phyloP scores from a whole-genome alignment of 2,888 invertebrate species.

The Ptychoptera albimana region DNA sequence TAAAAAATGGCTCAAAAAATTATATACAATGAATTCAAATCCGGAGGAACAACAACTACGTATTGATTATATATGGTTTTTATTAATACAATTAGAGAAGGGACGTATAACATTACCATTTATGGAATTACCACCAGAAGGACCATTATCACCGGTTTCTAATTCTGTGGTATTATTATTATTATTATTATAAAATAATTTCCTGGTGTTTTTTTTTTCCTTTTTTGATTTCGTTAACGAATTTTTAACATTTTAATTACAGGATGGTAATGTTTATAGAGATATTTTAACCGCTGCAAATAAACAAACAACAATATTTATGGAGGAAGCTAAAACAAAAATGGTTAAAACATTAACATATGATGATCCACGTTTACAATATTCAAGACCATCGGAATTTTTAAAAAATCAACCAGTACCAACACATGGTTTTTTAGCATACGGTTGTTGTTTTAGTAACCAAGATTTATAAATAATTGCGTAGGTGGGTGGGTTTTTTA shows the following conservation, averaged over 20 bases:
- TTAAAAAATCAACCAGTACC: constrained; percentile 9
- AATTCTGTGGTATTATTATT: constrained; percentile 6
- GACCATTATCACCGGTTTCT: constrained; percentile 3
- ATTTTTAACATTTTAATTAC: background rate
- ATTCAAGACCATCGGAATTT: constrained; percentile 8
- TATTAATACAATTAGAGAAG: constrained; percentile 11
- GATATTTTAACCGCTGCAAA: constrained; percentile 10
- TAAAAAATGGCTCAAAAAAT: constrained; percentile 8
- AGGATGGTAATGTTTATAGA: constrained; percentile 9
- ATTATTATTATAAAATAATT: background rate
- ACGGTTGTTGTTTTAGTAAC: constrained; percentile 11
- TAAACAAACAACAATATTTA: constrained; percentile 5
- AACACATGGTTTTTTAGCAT: constrained; percentile 8
- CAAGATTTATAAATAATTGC: constrained; percentile 18
- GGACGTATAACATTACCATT: constrained; percentile 10
- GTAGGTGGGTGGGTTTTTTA: background rate
- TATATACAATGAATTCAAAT: constrained; percentile 4
- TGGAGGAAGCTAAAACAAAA: constrained; percentile 3
- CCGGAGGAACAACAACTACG: constrained; percentile 8
- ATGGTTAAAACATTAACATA: background rate
- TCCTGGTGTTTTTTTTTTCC: background rate
- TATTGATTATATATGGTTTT: constrained; percentile 12
- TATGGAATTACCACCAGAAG: constrained; percentile 8
- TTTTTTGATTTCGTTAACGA: background rate
- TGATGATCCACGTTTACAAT: background rate